These are phyloP conservation scores for Pelmatolapia mariae DNA, from an alignment of 2,113 vertebrate genomes.

Conservation along the genomic window DNA sequence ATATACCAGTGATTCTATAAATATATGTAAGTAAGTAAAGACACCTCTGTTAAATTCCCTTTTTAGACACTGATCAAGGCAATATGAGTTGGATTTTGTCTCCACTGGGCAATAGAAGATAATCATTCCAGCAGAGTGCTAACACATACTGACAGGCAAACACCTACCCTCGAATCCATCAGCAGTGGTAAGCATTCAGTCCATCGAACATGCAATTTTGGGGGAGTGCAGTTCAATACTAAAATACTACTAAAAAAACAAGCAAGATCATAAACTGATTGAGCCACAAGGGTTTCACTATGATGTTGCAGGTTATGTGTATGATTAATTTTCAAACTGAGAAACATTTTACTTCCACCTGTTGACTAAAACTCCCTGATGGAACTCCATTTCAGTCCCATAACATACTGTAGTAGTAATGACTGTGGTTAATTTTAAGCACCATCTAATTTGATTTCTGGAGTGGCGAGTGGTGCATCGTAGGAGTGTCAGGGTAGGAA, in stretches of 20 bases:
- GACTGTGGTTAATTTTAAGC: slow-evolving; percentile 25
- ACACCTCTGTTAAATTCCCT: not conserved
- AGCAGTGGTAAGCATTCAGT: not conserved
- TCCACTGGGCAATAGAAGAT: not conserved
- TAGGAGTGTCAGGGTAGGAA: slow-evolving; percentile 5
- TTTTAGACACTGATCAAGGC: not conserved
- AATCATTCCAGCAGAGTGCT: not conserved
- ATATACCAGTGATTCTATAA: not conserved
- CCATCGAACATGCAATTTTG: not conserved
- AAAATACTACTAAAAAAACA: not conserved
- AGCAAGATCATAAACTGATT: not conserved
- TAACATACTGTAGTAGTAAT: not conserved
- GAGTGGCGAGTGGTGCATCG: not conserved
- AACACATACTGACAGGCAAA: not conserved
- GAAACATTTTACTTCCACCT: not conserved
- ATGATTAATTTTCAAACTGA: not conserved
- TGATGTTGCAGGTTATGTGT: not conserved
- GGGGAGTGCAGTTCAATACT: not conserved
- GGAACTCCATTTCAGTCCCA: not conserved
- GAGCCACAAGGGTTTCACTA: not conserved
- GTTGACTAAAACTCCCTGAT: not conserved
- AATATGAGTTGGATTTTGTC: not conserved
- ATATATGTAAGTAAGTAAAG: not conserved
- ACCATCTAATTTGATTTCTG: slow-evolving; percentile 19
- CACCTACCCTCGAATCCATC: not conserved